Evolutionary conservation across 2,113 vertebrate species (phyloP).

Genomic region (Anser cygnoides): DNA sequence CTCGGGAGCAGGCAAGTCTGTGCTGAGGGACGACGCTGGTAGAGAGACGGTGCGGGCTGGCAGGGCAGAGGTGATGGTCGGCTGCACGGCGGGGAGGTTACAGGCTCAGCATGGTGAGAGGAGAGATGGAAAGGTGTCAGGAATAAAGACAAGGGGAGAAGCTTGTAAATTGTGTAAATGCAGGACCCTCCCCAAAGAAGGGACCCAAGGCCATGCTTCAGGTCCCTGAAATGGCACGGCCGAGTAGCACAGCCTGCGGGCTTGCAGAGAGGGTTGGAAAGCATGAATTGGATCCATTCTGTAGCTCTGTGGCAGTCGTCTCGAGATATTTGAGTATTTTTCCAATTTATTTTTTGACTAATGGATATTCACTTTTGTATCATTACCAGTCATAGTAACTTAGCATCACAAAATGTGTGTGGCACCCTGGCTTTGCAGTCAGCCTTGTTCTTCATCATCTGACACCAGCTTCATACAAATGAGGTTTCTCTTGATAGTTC

Average conservation of each 20-base stretch:
- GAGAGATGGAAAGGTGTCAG: slow-evolving; percentile 30
- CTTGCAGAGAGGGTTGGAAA: accelerated
- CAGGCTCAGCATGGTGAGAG: slow-evolving; percentile 15
- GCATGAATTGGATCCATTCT: background rate
- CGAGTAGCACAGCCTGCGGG: background rate
- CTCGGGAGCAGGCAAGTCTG: background rate
- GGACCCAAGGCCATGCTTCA: background rate
- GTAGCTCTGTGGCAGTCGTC: background rate
- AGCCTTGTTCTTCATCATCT: background rate
- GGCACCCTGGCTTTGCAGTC: background rate
- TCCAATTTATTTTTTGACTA: background rate
- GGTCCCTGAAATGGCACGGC: background rate
- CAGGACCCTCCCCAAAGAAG: background rate
- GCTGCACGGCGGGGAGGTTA: background rate
- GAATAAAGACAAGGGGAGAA: slow-evolving; percentile 42
- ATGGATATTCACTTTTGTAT: background rate
- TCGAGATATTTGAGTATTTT: background rate
- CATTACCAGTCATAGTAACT: background rate
- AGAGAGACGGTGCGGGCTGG: background rate
- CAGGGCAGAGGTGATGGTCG: slow-evolving; percentile 8
- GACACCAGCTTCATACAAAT: background rate
- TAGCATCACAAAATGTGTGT: background rate
- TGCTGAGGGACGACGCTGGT: background rate
- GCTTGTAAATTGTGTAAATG: slow-evolving; percentile 35
- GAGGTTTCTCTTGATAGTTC: background rate